These are phyloP conservation scores for Euwallacea similis DNA, from an alignment of 1,140 invertebrate species.

Conservation along the genomic window DNA sequence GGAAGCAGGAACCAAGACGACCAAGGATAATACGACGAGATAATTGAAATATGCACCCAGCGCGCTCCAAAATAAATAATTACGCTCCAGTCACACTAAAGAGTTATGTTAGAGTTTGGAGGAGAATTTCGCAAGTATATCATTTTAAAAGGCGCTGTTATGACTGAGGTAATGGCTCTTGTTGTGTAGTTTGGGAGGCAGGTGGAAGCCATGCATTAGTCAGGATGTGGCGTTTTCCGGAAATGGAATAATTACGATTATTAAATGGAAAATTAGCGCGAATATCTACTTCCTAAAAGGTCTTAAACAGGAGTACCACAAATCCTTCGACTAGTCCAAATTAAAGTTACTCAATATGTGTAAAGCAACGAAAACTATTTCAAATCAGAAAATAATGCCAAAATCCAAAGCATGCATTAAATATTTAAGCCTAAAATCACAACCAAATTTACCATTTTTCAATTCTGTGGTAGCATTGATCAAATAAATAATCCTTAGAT, in stretches of 20 bases:
- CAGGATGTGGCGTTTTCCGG: not conserved
- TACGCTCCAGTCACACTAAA: slow-evolving; percentile 31
- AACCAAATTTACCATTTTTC: no score
- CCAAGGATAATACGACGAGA: slow-evolving; percentile 19
- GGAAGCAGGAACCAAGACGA: not conserved
- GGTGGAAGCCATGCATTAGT: slow-evolving; percentile 18
- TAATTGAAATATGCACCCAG: slow-evolving; percentile 31
- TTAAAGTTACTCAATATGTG: no score
- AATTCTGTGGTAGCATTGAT: no score
- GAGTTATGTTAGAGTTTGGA: slow-evolving; percentile 24
- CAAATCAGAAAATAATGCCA: no score
- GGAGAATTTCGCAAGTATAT: slow-evolving; percentile 37
- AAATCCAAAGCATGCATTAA: no score
- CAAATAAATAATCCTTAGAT: no score
- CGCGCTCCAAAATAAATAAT: slow-evolving; percentile 34
- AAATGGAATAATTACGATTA: not conserved
- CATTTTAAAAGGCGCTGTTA: slow-evolving; percentile 36
- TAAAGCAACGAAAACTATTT: no score
- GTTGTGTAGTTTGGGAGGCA: slow-evolving; percentile 30
- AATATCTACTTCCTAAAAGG: no score
- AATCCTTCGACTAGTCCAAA: no score
- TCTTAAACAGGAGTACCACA: no score
- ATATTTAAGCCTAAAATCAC: no score
- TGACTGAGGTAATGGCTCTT: slow-evolving; percentile 33
- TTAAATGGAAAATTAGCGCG: not conserved